phyloP scores from a whole-genome alignment of 2,113 vertebrate species.

The Ammospiza nelsoni region DNA sequence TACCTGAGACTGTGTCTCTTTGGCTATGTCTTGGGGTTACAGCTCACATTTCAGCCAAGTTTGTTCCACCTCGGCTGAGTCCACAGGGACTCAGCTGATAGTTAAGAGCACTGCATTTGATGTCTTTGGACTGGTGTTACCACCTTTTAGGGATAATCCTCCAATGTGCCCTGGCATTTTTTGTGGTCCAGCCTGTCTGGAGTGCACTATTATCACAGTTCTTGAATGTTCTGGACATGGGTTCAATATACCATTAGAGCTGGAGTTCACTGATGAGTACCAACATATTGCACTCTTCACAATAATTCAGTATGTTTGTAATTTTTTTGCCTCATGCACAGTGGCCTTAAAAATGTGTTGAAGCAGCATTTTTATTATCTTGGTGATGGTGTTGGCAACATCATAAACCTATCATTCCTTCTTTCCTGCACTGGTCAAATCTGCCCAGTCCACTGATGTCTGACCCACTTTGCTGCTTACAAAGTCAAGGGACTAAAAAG shows the following conservation, averaged over 20 bases:
- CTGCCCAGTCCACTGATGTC: neutral
- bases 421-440: neutral
- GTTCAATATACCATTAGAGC: neutral
- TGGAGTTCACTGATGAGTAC: neutral
- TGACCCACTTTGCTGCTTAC: neutral
- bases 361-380: neutral
- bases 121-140: neutral
- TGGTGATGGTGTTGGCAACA: neutral
- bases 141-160: neutral
- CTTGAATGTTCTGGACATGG: neutral
- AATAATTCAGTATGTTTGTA: neutral
- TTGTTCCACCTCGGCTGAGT: neutral
- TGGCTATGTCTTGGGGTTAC: neutral
- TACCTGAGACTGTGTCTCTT: neutral
- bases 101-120: neutral
- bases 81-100: neutral
- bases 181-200: neutral
- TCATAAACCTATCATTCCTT: neutral
- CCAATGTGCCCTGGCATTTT: neutral
- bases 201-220: neutral
- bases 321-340: neutral
- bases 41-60: neutral
- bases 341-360: neutral
- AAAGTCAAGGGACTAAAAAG: neutral
- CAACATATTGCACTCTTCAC: neutral